phyloP scores from a whole-genome alignment of 2,888 invertebrate species.

The Diloba caeruleocephala region DNA sequence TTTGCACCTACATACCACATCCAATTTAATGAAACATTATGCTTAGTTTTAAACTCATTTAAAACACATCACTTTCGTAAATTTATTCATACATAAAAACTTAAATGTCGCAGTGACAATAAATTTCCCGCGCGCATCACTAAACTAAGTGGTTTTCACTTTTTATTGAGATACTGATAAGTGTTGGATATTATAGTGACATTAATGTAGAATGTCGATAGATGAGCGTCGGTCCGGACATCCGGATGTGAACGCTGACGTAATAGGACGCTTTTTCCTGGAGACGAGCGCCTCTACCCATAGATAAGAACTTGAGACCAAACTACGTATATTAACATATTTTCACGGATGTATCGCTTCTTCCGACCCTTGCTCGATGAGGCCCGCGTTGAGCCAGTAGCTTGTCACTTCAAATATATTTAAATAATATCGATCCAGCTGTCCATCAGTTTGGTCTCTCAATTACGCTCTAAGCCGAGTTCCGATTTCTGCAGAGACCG shows the following conservation, averaged over 20 bases:
- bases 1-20: constrained; percentile 41
- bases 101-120: constrained; percentile 41
- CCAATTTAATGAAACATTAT: constrained; percentile 39
- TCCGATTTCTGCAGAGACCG: too few relatives aligned
- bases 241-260: not conserved
- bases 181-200: too few relatives aligned
- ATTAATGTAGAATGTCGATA: too few relatives aligned
- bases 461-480: too few relatives aligned
- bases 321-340: not conserved
- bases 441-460: too few relatives aligned
- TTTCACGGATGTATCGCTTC: too few relatives aligned
- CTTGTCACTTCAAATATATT: too few relatives aligned
- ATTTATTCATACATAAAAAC: constrained; percentile 46
- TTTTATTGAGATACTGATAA: constrained; percentile 8
- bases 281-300: constrained; percentile 8
- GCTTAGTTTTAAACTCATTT: constrained; percentile 36
- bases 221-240: too few relatives aligned
- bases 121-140: constrained; percentile 24
- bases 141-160: constrained; percentile 10
- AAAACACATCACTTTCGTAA: constrained; percentile 39
- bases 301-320: constrained; percentile 13
- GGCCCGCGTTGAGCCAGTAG: too few relatives aligned
- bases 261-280: constrained; percentile 26
- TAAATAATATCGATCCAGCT: too few relatives aligned
- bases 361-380: too few relatives aligned